A percentile compares a stretch with the other conserved stretches of the same genome.
phyloP scores from a whole-genome alignment of 64 coral and sea anemone genomes.

The Porites australiensis region DNA sequence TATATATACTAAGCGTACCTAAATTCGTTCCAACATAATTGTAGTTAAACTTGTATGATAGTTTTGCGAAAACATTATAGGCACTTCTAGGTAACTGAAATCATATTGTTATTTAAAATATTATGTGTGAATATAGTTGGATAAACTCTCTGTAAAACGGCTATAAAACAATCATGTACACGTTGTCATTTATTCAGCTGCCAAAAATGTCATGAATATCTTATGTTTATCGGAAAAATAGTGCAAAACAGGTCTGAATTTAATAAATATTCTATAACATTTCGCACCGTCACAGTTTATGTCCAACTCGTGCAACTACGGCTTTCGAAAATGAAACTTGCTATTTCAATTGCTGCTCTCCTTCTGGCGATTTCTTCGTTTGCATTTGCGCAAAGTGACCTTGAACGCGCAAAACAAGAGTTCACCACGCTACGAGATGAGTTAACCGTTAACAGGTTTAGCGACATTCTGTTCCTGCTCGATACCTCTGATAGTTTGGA shows the following conservation, averaged over 20 bases:
- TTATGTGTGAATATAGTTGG: no score
- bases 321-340: not conserved
- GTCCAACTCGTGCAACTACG: not conserved
- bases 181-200: not conserved
- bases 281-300: not conserved
- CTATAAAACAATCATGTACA: no score
- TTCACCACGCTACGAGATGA: conserved; percentile 48
- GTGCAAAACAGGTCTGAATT: not conserved
- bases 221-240: not conserved
- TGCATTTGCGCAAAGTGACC: conserved; percentile 25
- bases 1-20: no score
- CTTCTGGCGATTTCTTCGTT: not conserved
- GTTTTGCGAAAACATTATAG: no score
- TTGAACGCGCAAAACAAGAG: conserved; percentile 34
- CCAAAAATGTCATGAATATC: not conserved
- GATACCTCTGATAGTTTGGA: conserved; percentile 81
- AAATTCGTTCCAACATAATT: no score
- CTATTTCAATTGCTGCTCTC: not conserved
- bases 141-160: no score
- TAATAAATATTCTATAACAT: no score
- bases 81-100: no score
- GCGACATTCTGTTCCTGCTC: conserved; percentile 75
- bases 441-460: not conserved
- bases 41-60: no score
- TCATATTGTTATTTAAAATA: no score